These are phyloP conservation scores for Odontophorus gujanensis DNA, from an alignment of 2,113 vertebrate genomes.

Conservation along the genomic window DNA sequence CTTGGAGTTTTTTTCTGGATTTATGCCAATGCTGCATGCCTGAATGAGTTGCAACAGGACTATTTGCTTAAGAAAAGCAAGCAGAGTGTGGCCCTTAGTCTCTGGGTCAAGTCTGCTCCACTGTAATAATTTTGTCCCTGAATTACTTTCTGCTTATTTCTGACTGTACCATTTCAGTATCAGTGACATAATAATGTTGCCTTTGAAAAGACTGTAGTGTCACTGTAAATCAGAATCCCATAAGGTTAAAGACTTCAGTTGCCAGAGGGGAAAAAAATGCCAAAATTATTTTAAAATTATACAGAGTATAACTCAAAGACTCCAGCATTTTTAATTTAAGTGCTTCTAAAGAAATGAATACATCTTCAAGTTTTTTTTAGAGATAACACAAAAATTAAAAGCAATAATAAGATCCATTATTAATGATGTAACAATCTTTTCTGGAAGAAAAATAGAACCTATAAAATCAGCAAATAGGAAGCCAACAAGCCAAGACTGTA, in stretches of 20 bases:
- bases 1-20: not conserved
- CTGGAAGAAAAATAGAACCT: conserved; percentile 14
- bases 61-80: not conserved
- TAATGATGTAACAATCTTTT: conserved; percentile 45
- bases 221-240: conserved; percentile 41
- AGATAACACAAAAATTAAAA: conserved; percentile 66
- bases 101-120: not conserved
- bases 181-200: conserved; percentile 35
- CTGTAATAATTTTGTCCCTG: conserved; percentile 5
- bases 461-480: conserved; percentile 37
- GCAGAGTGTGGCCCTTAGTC: not conserved
- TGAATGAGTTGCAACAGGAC: not conserved
- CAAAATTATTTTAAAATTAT: conserved; percentile 65
- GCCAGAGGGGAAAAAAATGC: not conserved
- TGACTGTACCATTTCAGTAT: conserved; percentile 19
- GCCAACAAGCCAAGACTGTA: conserved; percentile 1
- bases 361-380: conserved; percentile 35
- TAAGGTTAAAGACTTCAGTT: conserved; percentile 1
- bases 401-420: conserved; percentile 32
- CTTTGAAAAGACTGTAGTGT: conserved; percentile 53
- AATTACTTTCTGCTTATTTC: conserved; percentile 47
- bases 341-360: conserved; percentile 41
- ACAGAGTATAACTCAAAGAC: conserved; percentile 33
- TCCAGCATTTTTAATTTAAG: conserved; percentile 46
- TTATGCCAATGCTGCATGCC: not conserved